Evolutionary conservation across 2,888 invertebrate species (phyloP).

Genomic region (Mechanitis mazaeus): DNA sequence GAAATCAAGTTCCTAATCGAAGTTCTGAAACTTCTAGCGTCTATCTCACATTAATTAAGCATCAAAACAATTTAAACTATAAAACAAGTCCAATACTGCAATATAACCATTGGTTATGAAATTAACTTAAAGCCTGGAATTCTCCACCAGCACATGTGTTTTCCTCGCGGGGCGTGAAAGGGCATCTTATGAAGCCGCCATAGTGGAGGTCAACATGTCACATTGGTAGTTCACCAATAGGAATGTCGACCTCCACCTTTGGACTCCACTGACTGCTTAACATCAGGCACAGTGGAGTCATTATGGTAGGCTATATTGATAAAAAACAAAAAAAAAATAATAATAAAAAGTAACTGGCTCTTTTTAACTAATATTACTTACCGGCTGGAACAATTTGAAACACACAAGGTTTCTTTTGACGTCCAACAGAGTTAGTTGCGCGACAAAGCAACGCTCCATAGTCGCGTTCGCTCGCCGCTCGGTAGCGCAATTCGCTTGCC

Average conservation of each 20-base stretch:
- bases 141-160: too few species aligned
- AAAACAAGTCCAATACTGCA: background rate
- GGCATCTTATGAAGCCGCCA: too few species aligned
- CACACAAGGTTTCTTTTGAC: slow-evolving; percentile 88
- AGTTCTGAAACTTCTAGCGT: background rate
- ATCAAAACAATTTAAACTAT: slow-evolving; percentile 2
- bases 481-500: slow-evolving; percentile 88
- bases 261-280: too few species aligned
- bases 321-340: too few species aligned
- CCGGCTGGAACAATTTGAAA: slow-evolving; percentile 93
- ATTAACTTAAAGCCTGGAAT: background rate
- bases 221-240: too few species aligned
- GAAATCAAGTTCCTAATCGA: background rate
- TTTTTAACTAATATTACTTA: slow-evolving; percentile 45
- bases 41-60: background rate
- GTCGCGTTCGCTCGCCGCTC: slow-evolving; percentile 89
- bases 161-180: too few species aligned
- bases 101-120: too few species aligned
- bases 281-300: too few species aligned
- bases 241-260: too few species aligned
- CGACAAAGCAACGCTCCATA: slow-evolving; percentile 91
- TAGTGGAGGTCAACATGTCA: too few species aligned
- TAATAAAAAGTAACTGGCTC: too few species aligned
- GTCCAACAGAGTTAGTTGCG: slow-evolving; percentile 88
- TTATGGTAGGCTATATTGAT: too few species aligned